phyloP scores from a whole-genome alignment of 2,113 vertebrate genomes.

The Nothobranchius furzeri region DNA sequence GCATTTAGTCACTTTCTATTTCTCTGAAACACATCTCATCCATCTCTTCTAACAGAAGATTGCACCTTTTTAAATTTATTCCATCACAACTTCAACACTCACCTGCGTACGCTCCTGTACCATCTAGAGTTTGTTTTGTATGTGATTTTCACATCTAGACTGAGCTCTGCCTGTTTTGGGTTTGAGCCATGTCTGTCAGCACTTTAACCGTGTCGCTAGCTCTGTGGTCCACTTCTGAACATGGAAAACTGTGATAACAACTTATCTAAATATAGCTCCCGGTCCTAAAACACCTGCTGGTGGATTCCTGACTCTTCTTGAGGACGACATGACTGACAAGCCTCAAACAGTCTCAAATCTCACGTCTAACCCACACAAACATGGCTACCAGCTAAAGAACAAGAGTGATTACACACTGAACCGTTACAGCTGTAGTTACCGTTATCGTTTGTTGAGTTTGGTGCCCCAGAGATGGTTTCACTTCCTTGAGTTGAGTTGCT shows the following conservation, averaged over 20 bases:
- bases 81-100: not conserved
- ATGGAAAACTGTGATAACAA: conserved; percentile 51
- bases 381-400: not conserved
- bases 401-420: not conserved
- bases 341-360: not conserved
- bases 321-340: conserved; percentile 6
- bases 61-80: conserved; percentile 1
- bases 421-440: conserved; percentile 19
- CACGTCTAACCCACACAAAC: not conserved
- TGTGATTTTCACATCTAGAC: not conserved
- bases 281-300: conserved; percentile 32
- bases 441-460: not conserved
- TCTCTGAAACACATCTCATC: conserved; percentile 6
- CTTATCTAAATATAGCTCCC: conserved; percentile 58
- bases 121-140: not conserved
- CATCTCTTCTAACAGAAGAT: not conserved
- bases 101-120: not conserved
- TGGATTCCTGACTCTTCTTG: conserved; percentile 24
- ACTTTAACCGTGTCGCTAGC: conserved; percentile 23
- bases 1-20: conserved; percentile 62
- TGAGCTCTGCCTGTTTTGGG: conserved; percentile 7
- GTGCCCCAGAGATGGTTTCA: not conserved
- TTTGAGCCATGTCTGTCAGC: conserved; percentile 26
- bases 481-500: not conserved
- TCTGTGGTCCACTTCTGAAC: conserved; percentile 36